phyloP scores from a whole-genome alignment of 2,888 invertebrate genomes.

The Epirrhoe alternata region DNA sequence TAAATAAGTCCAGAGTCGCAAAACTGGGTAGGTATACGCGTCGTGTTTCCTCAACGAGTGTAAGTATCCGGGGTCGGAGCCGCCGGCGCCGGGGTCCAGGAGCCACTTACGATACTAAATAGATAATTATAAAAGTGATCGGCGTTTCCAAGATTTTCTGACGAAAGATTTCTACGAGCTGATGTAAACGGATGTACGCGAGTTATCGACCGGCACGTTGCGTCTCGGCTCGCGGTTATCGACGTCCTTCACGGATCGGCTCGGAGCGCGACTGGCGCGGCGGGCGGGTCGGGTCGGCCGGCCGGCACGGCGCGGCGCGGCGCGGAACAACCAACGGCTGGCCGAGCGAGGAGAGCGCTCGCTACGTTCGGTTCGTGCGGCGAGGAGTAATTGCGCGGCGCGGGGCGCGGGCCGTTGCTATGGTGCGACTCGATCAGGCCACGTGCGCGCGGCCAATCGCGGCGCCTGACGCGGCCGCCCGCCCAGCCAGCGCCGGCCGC shows the following conservation, averaged over 20 bases:
- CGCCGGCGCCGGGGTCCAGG: background rate
- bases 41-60: slow-evolving; percentile 4
- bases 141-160: background rate
- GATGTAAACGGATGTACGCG: slow-evolving; percentile 28
- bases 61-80: background rate
- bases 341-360: too few species aligned
- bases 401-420: slow-evolving; percentile 77
- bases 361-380: too few species aligned
- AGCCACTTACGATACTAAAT: background rate
- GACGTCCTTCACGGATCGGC: slow-evolving; percentile 27
- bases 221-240: slow-evolving; percentile 4
- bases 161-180: background rate
- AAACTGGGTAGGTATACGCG: slow-evolving; percentile 41
- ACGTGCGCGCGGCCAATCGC: slow-evolving; percentile 89
- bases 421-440: slow-evolving; percentile 90
- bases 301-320: background rate
- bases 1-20: slow-evolving; percentile 6
- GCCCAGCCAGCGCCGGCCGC: slow-evolving; percentile 12
- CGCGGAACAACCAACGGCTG: background rate
- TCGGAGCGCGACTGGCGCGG: slow-evolving; percentile 16
- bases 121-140: background rate
- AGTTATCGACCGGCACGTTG: slow-evolving; percentile 65
- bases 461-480: slow-evolving; percentile 37
- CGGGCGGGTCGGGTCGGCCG: background rate
- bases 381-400: slow-evolving; percentile 15